A percentile compares a stretch with the other conserved stretches of the same genome.
phyloP scores from a whole-genome alignment of 1,140 invertebrate species.

The Pseudomyrmex pallidus region DNA sequence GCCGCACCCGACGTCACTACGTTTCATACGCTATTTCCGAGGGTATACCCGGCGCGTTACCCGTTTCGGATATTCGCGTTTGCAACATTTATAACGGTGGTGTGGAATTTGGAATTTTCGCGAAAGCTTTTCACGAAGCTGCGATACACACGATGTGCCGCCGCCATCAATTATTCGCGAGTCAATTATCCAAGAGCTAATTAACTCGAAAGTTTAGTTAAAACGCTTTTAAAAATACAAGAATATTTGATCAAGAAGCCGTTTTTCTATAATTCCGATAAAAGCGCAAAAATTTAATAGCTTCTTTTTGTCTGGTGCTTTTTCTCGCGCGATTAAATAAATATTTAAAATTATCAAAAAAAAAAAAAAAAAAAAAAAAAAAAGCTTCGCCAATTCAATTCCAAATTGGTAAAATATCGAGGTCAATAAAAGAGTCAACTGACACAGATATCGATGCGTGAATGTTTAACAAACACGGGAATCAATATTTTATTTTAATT shows the following conservation, averaged over 20 bases:
- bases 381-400: no score
- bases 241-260: neutral
- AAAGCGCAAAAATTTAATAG: neutral
- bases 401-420: no score
- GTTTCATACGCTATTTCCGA: constrained; percentile 52
- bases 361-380: no score
- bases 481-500: no score
- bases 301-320: neutral
- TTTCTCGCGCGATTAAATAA: no score
- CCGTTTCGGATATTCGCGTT: constrained; percentile 44
- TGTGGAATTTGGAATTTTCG: constrained; percentile 44
- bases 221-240: neutral
- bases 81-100: constrained; percentile 51
- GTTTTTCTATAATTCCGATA: neutral
- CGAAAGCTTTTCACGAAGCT: constrained; percentile 21
- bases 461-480: no score
- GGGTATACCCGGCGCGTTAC: constrained; percentile 13
- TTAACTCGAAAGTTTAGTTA: constrained; percentile 31
- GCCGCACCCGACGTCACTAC: constrained; percentile 20
- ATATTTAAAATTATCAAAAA: no score
- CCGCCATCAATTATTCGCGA: constrained; percentile 43
- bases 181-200: constrained; percentile 36
- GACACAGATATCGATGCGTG: no score
- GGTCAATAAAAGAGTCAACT: no score
- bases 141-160: neutral